Conservation (phyloP, 2,113 vertebrate species). For the Otocyon megalotis region DNA sequence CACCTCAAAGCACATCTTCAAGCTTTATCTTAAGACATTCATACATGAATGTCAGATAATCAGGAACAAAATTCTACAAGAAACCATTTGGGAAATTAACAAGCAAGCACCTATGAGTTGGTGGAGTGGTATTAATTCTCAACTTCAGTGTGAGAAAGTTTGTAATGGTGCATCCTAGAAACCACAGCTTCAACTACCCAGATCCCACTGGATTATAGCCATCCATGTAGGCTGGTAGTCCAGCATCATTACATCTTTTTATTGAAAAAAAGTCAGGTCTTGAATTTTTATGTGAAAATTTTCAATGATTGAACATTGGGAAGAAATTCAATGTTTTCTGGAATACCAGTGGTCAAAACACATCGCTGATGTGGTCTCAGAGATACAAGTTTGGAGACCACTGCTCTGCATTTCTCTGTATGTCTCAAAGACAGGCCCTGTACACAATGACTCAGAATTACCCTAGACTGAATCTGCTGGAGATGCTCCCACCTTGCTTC, state of each 20-base stretch:
- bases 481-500: neutral
- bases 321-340: neutral
- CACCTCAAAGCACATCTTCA: neutral
- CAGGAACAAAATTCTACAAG: neutral
- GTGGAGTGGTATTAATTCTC: neutral
- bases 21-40: neutral
- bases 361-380: neutral
- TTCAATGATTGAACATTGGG: neutral
- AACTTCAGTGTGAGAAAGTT: neutral
- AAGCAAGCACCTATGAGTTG: neutral
- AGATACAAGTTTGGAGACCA: neutral
- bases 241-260: neutral
- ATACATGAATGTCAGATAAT: neutral
- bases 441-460: neutral
- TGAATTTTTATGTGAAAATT: neutral
- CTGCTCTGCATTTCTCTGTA: neutral
- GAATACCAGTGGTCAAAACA: neutral
- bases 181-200: neutral
- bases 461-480: neutral
- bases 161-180: neutral
- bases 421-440: neutral
- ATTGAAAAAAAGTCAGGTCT: neutral
- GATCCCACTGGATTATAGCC: neutral
- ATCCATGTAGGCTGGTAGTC: rapidly evolving
- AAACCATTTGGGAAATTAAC: neutral